These are phyloP conservation scores for Colistium nudipinnis DNA, from an alignment of 2,113 vertebrate genomes.

Conservation along the genomic window DNA sequence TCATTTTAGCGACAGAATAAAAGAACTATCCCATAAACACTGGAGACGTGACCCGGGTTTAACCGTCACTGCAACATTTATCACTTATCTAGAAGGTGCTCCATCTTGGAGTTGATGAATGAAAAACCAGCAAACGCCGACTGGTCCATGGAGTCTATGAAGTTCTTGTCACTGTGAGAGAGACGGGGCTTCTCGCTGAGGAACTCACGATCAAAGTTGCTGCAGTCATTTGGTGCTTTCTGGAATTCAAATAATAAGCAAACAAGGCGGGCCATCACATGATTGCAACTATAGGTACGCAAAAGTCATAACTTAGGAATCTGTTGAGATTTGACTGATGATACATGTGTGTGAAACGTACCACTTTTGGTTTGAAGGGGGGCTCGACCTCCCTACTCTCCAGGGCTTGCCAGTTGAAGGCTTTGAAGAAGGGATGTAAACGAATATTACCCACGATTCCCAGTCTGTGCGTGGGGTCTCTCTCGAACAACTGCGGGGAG, in stretches of 20 bases:
- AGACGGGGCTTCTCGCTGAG: slow-evolving; percentile 94
- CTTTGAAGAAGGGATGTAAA: slow-evolving; percentile 92
- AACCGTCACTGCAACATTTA: background rate
- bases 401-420: slow-evolving; percentile 89
- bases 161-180: slow-evolving; percentile 93
- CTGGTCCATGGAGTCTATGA: slow-evolving; percentile 99
- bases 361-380: slow-evolving; percentile 99
- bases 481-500: slow-evolving; percentile 89
- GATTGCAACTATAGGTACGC: background rate
- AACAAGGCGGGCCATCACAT: background rate
- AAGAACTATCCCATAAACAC: slow-evolving; percentile 33
- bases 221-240: slow-evolving; percentile 93
- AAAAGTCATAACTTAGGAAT: background rate
- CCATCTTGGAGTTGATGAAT: slow-evolving; percentile 93
- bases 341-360: slow-evolving; percentile 65
- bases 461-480: slow-evolving; percentile 89
- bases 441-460: slow-evolving; percentile 91
- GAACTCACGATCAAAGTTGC: slow-evolving; percentile 97
- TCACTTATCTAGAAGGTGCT: slow-evolving; percentile 88
- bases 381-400: slow-evolving; percentile 89
- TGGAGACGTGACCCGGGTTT: slow-evolving; percentile 23
- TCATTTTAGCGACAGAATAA: slow-evolving; percentile 33
- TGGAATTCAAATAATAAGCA: slow-evolving; percentile 70
- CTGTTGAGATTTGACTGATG: no score
- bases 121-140: slow-evolving; percentile 92